These are phyloP conservation scores for Cantharis nigra DNA, from an alignment of 2,888 invertebrate species.

Conservation along the genomic window DNA sequence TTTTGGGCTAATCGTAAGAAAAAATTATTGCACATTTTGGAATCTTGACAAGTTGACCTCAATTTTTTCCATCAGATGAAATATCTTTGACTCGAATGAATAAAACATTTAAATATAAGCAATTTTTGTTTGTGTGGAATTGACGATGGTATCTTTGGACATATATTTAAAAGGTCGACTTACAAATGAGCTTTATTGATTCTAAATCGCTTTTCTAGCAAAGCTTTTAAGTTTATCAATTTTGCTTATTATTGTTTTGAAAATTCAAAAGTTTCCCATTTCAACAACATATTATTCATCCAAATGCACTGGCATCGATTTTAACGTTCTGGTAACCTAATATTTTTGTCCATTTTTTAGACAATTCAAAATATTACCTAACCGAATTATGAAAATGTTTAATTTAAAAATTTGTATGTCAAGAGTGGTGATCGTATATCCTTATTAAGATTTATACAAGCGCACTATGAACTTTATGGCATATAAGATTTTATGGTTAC, in stretches of 20 bases:
- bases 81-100: not conserved
- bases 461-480: not conserved
- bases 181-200: not conserved
- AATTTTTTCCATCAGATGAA: not conserved
- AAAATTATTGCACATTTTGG: not conserved
- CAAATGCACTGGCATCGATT: no score
- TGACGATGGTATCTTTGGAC: not conserved
- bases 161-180: not conserved
- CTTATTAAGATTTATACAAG: not conserved
- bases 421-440: not conserved
- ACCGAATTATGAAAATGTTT: not conserved
- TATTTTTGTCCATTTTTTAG: not conserved
- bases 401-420: not conserved
- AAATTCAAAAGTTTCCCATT: not conserved
- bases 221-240: not conserved
- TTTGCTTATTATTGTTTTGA: not conserved
- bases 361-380: not conserved
- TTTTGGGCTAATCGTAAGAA: not conserved
- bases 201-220: not conserved
- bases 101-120: not conserved
- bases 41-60: not conserved
- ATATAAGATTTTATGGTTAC: not conserved
- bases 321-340: no score
- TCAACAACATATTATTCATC: not conserved
- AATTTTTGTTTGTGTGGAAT: not conserved